Percentiles rank a stretch among this genome's conserved stretches.
phyloP scores from a whole-genome alignment of 2,113 vertebrate species.

The Cynoglossus semilaevis region DNA sequence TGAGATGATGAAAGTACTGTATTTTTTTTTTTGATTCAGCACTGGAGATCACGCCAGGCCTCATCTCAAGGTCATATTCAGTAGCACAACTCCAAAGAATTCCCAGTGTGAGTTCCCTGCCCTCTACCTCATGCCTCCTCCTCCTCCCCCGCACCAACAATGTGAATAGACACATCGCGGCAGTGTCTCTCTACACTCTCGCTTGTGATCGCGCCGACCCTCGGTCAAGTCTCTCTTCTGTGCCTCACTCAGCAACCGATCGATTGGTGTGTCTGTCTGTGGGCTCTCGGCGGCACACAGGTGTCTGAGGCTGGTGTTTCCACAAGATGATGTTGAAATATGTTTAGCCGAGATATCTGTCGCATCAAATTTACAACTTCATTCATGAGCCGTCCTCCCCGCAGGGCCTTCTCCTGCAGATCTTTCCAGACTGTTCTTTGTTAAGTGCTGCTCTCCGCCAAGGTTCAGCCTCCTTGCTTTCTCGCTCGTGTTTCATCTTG shows the following conservation, averaged over 20 bases:
- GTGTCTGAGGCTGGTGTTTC: conserved; percentile 6
- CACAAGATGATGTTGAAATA: conserved; percentile 10
- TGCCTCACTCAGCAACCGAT: conserved; percentile 20
- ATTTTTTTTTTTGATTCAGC: background rate
- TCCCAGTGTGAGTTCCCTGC: conserved; percentile 15
- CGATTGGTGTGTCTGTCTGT: conserved; percentile 21
- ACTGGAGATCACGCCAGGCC: background rate
- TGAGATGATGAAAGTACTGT: too few species aligned
- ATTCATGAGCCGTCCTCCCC: conserved; percentile 20
- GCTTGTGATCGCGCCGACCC: too few species aligned
- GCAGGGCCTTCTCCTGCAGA: background rate
- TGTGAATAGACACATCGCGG: conserved; percentile 1
- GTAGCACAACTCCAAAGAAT: conserved; percentile 10
- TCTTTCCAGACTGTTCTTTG: conserved; percentile 23
- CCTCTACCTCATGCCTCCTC: conserved; percentile 9
- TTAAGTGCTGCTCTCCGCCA: background rate
- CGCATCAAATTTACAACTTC: conserved; percentile 12
- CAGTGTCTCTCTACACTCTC: background rate
- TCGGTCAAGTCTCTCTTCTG: background rate
- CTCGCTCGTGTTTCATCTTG: conserved; percentile 35
- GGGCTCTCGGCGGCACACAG: conserved; percentile 1
- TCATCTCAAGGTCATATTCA: conserved; percentile 26
- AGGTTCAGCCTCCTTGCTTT: conserved; percentile 8
- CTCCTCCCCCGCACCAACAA: conserved; percentile 13
- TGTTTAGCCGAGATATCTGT: conserved; percentile 19